phyloP scores from a whole-genome alignment of 35 echinoderm and acorn worm species.

The Heliocidaris erythrogramma region DNA sequence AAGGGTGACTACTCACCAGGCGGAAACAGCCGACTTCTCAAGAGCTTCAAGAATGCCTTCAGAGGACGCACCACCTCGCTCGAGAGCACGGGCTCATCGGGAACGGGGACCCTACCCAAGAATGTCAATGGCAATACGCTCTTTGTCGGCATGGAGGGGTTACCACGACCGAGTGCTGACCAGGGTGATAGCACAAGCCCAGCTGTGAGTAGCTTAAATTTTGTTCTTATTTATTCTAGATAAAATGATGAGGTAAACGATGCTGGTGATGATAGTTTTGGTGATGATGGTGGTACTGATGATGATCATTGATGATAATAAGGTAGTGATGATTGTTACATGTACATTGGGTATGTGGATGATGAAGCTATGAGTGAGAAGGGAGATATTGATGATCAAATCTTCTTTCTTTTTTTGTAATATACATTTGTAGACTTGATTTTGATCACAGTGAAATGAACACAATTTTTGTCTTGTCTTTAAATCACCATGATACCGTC shows the following conservation, averaged over 20 bases:
- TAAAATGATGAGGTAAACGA: not conserved
- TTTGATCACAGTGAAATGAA: no score
- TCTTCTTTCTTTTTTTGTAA: no score
- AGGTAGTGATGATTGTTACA: not conserved
- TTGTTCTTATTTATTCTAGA: not conserved
- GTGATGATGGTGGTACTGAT: not conserved
- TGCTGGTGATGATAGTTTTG: not conserved
- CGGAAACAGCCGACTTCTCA: slow-evolving; percentile 57
- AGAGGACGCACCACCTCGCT: slow-evolving; percentile 67
- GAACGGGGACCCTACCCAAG: slow-evolving; percentile 25
- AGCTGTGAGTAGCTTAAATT: slow-evolving; percentile 49
- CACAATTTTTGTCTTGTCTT: no score
- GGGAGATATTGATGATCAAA: no score
- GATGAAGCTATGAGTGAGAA: no score
- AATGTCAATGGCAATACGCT: slow-evolving; percentile 63
- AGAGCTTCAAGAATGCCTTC: slow-evolving; percentile 90
- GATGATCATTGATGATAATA: not conserved
- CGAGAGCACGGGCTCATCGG: slow-evolving; percentile 55
- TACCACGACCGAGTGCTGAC: not conserved
- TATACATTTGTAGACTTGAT: no score
- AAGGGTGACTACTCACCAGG: slow-evolving; percentile 60
- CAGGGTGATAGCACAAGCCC: slow-evolving; percentile 61
- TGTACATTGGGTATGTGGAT: not conserved
- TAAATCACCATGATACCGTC: no score
- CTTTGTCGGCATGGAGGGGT: slow-evolving; percentile 51